phyloP scores from a whole-genome alignment of 2,888 invertebrate species.

The Thereva unica region DNA sequence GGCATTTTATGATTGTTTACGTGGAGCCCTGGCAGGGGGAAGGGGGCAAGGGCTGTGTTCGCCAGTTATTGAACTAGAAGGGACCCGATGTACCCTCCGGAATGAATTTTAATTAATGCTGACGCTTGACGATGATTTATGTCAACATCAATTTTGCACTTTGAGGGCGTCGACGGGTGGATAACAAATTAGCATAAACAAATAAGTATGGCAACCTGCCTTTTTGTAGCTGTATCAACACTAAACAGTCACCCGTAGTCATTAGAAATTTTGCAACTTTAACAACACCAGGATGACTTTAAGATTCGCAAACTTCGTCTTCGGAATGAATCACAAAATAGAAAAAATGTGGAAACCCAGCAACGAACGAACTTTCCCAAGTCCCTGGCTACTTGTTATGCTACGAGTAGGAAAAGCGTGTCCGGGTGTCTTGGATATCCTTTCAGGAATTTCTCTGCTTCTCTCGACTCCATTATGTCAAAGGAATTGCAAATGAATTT shows the following conservation, averaged over 20 bases:
- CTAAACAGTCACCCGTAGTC: too few species aligned
- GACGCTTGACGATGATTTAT: conserved; percentile 30
- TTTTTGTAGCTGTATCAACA: neutral
- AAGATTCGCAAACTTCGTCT: neutral
- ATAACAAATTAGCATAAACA: neutral
- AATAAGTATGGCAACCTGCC: conserved; percentile 6
- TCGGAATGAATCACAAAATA: conserved; percentile 5
- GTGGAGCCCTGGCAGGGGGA: conserved; percentile 7
- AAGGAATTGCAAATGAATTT: conserved; percentile 37
- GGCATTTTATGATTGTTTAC: conserved; percentile 8
- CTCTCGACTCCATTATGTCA: conserved; percentile 28
- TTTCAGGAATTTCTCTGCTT: conserved; percentile 30
- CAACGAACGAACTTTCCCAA: conserved; percentile 1
- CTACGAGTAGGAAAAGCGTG: conserved; percentile 20
- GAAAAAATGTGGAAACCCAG: conserved; percentile 14
- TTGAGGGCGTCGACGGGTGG: conserved; percentile 26
- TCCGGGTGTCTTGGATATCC: conserved; percentile 22
- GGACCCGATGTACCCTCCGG: conserved; percentile 8
- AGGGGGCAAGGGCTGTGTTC: neutral
- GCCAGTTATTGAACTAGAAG: neutral
- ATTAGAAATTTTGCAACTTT: too few species aligned
- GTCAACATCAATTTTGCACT: conserved; percentile 31
- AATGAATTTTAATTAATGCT: conserved; percentile 33
- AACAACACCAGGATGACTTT: too few species aligned
- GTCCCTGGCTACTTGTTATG: conserved; percentile 30